phyloP scores from a whole-genome alignment of 2,888 invertebrate species.

The Pinctada fucata region DNA sequence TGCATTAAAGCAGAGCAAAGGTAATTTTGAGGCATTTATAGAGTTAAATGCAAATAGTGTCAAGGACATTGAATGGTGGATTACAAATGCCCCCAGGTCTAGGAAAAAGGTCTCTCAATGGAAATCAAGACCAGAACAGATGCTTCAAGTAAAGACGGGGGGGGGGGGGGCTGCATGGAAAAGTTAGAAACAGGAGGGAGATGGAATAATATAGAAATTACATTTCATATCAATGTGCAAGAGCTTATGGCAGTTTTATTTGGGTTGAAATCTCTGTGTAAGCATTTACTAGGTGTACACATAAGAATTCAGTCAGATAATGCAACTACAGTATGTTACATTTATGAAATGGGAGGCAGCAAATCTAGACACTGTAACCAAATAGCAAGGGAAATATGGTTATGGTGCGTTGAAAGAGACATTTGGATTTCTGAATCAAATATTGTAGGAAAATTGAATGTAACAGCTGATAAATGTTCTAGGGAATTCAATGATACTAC shows the following conservation, averaged over 20 bases:
- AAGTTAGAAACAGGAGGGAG: conserved; percentile 12
- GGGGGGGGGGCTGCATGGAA: too few relatives aligned
- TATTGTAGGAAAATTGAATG: conserved; percentile 23
- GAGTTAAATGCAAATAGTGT: neutral
- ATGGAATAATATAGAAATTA: conserved; percentile 16
- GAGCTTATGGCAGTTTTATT: conserved; percentile 25
- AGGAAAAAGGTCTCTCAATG: too few relatives aligned
- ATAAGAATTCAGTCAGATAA: conserved; percentile 20
- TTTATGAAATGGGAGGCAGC: conserved; percentile 29
- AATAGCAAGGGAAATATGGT: conserved; percentile 23
- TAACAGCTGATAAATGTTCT: conserved; percentile 18
- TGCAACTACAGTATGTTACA: conserved; percentile 15
- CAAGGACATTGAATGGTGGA: conserved; percentile 25
- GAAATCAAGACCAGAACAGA: too few relatives aligned
- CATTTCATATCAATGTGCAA: conserved; percentile 26
- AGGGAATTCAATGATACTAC: conserved; percentile 24
- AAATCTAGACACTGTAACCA: conserved; percentile 14
- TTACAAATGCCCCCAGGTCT: conserved; percentile 14
- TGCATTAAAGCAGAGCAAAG: conserved; percentile 8
- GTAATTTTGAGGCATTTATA: conserved; percentile 13
- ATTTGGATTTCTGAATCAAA: conserved; percentile 32
- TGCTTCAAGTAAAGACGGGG: too few relatives aligned
- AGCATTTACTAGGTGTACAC: neutral
- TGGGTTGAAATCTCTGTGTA: conserved; percentile 21
- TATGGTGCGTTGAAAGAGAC: conserved; percentile 15